Percentiles rank a stretch among this genome's conserved stretches.
Conservation (phyloP, 2,113 vertebrate genomes). For the Emydocephalus ijimae region DNA sequence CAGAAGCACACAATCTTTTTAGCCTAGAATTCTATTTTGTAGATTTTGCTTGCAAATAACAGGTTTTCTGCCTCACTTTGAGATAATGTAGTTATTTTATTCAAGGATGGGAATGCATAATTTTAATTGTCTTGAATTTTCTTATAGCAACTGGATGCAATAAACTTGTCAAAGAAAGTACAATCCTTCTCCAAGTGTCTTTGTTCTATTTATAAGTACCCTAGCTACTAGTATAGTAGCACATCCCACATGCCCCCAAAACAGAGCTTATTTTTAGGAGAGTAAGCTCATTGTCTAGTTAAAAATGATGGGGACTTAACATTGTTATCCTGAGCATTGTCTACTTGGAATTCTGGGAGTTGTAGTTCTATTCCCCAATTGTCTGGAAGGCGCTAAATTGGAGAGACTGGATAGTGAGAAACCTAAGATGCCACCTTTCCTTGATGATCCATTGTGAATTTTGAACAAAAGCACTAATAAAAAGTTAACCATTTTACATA, state of each 20-base stretch:
- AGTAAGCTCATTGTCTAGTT: neutral
- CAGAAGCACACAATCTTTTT: neutral
- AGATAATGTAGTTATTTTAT: neutral
- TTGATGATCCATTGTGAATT: neutral
- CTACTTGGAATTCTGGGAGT: neutral
- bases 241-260: neutral
- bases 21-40: neutral
- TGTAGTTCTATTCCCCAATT: neutral
- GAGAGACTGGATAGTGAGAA: neutral
- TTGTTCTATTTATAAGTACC: neutral
- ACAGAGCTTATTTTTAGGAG: neutral
- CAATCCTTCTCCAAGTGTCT: neutral
- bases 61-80: neutral
- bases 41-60: neutral
- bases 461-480: neutral
- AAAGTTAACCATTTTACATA: neutral
- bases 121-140: constrained; percentile 10
- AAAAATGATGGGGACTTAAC: neutral
- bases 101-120: neutral
- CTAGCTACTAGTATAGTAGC: neutral
- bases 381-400: neutral
- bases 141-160: neutral
- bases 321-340: neutral
- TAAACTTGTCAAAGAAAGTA: constrained; percentile 26
- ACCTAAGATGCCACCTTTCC: neutral